Evolutionary conservation across 2,113 vertebrate species (phyloP).

Genomic region (Pedetes capensis): DNA sequence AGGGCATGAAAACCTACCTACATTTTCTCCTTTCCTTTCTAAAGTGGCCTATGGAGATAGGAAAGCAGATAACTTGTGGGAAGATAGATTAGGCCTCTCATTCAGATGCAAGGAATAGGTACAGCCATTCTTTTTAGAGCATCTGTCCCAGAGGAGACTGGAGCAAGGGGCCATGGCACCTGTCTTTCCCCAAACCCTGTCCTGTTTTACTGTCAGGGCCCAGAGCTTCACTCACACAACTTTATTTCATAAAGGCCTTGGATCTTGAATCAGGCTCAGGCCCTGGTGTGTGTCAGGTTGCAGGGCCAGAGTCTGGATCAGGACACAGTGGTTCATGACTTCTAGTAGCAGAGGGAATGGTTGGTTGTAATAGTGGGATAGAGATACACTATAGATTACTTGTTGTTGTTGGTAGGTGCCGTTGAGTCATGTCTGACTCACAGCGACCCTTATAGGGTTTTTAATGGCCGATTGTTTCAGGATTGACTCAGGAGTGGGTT

Average conservation of each 20-base stretch:
- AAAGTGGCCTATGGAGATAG: not conserved
- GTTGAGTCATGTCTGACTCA: no score
- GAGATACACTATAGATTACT: not conserved
- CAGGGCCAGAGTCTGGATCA: not conserved
- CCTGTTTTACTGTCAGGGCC: accelerated
- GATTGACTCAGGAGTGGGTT: no score
- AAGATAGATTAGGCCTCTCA: not conserved
- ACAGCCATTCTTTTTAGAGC: not conserved
- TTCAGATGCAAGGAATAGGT: not conserved
- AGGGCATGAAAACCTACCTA: not conserved
- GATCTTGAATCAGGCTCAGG: not conserved
- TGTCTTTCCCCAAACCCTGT: accelerated
- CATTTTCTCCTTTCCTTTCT: not conserved
- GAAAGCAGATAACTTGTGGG: not conserved
- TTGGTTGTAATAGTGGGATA: not conserved
- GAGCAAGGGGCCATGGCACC: not conserved
- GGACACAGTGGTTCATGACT: not conserved
- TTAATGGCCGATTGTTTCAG: no score
- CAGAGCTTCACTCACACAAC: not conserved
- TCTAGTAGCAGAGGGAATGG: not conserved
- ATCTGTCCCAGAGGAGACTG: not conserved
- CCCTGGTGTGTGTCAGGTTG: not conserved
- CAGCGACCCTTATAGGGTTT: no score
- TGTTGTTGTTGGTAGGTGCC: no score
- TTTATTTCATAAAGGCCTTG: not conserved